Evolutionary conservation across 2,888 invertebrate genomes (phyloP).

Genomic region (Dilophus febrilis): DNA sequence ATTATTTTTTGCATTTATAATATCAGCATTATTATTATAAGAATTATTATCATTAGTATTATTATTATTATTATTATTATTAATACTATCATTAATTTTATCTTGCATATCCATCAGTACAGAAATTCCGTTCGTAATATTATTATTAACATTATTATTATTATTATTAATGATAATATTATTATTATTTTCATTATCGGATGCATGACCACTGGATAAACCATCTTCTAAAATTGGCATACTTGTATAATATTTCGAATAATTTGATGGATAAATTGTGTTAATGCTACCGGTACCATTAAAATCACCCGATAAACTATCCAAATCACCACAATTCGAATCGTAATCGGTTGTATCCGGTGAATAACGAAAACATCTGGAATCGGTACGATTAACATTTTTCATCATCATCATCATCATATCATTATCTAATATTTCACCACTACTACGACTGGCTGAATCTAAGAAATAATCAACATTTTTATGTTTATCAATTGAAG

Average conservation of each 20-base stretch:
- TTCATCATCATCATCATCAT: too few species aligned
- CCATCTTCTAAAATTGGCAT: conserved; percentile 92
- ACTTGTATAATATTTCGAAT: conserved; percentile 48
- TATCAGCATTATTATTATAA: conserved; percentile 19
- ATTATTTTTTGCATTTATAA: not conserved
- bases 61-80: conserved; percentile 1
- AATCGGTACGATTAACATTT: conserved; percentile 24
- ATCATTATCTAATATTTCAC: conserved; percentile 26
- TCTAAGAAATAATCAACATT: conserved; percentile 30
- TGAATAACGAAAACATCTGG: conserved; percentile 50
- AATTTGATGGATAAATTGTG: conserved; percentile 31
- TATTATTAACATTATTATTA: conserved; percentile 7
- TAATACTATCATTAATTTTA: not conserved
- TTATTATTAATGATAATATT: conserved; percentile 7
- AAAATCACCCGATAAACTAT: conserved; percentile 40
- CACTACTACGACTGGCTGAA: conserved; percentile 29
- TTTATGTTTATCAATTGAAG: not conserved
- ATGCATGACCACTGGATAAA: conserved; percentile 81
- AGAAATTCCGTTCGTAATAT: conserved; percentile 22
- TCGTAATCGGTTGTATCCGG: conserved; percentile 90
- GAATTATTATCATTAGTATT: conserved; percentile 19
- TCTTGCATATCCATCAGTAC: not conserved
- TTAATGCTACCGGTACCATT: conserved; percentile 15
- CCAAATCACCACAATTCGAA: conserved; percentile 71
- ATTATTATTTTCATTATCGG: conserved; percentile 72